phyloP scores from a whole-genome alignment of 2,888 invertebrate species.

The Cantharis flavilabris region DNA sequence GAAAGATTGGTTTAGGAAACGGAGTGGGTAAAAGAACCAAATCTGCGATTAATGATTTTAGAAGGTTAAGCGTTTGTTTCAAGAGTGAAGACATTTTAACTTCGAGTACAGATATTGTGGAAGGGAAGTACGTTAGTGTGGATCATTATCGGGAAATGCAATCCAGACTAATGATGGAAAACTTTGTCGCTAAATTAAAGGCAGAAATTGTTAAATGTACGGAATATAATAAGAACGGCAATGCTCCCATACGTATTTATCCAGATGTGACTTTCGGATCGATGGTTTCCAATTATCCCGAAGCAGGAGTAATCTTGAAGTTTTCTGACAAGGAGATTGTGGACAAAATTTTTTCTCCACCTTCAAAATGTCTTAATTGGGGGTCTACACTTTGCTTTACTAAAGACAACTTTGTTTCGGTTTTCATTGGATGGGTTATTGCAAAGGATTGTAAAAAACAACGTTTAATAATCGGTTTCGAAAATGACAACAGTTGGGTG shows the following conservation, averaged over 20 bases:
- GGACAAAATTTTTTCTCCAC: too few relatives aligned
- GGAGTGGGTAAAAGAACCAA: too few relatives aligned
- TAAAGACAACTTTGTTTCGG: slow-evolving; percentile 67
- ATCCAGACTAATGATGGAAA: slow-evolving; percentile 76
- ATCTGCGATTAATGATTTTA: too few relatives aligned
- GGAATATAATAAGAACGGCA: too few relatives aligned
- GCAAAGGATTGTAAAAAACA: slow-evolving; percentile 57
- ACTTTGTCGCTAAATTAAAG: slow-evolving; percentile 74
- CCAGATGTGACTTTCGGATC: background rate
- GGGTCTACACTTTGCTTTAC: slow-evolving; percentile 78
- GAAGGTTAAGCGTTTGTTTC: slow-evolving; percentile 55
- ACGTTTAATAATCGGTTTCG: background rate
- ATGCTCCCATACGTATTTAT: background rate
- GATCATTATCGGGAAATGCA: slow-evolving; percentile 81
- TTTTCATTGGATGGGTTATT: slow-evolving; percentile 71
- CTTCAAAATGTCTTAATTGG: slow-evolving; percentile 65
- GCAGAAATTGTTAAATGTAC: slow-evolving; percentile 60
- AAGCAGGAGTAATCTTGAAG: background rate
- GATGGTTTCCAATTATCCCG: too few relatives aligned
- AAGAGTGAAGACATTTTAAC: background rate
- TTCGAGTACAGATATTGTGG: slow-evolving; percentile 60
- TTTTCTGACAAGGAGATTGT: background rate
- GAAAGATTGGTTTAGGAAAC: too few relatives aligned
- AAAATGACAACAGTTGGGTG: slow-evolving; percentile 39
- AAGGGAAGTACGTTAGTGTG: slow-evolving; percentile 66